Evolutionary conservation across 2,888 invertebrate species (phyloP).

Genomic region (Cremastinae sp.): DNA sequence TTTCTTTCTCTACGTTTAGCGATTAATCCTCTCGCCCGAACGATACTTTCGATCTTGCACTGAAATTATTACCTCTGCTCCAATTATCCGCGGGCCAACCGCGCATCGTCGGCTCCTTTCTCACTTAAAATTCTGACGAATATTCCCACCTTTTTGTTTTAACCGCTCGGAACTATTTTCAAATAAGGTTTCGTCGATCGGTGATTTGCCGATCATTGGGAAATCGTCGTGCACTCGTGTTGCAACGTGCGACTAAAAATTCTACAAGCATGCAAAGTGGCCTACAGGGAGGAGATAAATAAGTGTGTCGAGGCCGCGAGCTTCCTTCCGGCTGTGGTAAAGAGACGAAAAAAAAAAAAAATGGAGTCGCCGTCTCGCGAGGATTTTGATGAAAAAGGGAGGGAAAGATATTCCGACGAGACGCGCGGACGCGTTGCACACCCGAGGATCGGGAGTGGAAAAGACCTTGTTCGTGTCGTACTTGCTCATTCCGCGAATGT

Average conservation of each 20-base stretch:
- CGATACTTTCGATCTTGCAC: constrained; percentile 47
- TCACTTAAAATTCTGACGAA: no score
- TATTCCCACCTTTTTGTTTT: no score
- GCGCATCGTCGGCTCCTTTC: not conserved
- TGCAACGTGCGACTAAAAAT: not conserved
- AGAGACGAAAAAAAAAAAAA: no score
- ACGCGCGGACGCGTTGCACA: constrained; percentile 8
- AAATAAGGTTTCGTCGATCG: not conserved
- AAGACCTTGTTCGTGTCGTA: constrained; percentile 33
- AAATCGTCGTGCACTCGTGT: not conserved
- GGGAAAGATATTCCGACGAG: not conserved
- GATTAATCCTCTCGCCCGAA: constrained; percentile 20
- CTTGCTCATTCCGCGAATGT: constrained; percentile 18
- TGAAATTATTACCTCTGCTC: constrained; percentile 9
- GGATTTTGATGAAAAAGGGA: constrained; percentile 11
- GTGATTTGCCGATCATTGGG: not conserved
- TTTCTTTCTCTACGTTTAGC: not conserved
- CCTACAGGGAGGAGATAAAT: constrained; percentile 5
- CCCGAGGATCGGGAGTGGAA: constrained; percentile 29
- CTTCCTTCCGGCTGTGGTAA: constrained; percentile 49
- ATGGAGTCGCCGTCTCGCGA: no score
- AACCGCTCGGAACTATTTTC: not conserved
- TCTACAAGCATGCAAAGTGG: constrained; percentile 37
- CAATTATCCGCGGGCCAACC: constrained; percentile 23
- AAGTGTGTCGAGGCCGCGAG: constrained; percentile 52